Percentiles rank a stretch among this genome's conserved stretches.
Evolutionary conservation across 2,797 vertebrate species (phyloP).

Genomic region (Etheostoma perlongum): DNA sequence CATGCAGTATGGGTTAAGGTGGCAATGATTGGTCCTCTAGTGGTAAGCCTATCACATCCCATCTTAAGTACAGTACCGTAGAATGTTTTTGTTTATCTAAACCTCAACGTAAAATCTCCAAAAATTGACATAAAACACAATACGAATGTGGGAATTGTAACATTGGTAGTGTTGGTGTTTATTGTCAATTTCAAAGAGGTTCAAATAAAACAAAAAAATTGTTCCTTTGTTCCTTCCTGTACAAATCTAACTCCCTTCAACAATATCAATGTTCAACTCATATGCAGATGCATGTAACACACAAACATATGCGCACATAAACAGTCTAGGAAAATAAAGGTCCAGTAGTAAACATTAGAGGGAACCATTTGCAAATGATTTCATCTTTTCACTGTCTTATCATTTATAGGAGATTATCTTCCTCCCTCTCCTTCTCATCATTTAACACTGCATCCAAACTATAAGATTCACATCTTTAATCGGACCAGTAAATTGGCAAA

Average conservation of each 20-base stretch:
- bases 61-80: constrained; percentile 1
- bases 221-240: not conserved
- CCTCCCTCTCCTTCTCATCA: constrained; percentile 16
- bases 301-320: constrained; percentile 34
- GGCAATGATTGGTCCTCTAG: constrained; percentile 31
- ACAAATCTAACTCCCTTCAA: constrained; percentile 17
- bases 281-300: constrained; percentile 46
- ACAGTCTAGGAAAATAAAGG: constrained; percentile 35
- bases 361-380: constrained; percentile 55
- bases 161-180: constrained; percentile 4
- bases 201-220: constrained; percentile 19
- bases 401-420: constrained; percentile 27
- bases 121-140: not conserved
- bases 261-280: constrained; percentile 34
- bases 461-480: constrained; percentile 33
- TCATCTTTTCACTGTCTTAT: constrained; percentile 25
- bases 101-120: not conserved
- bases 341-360: constrained; percentile 73
- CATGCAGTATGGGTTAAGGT: constrained; percentile 64
- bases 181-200: not conserved
- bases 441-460: constrained; percentile 19
- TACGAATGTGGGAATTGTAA: not conserved
- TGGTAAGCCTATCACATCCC: not conserved
- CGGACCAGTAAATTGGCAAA: constrained; percentile 2
- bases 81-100: constrained; percentile 16